Evolutionary conservation across 2,888 invertebrate genomes (phyloP).

Genomic region (Dione juno): DNA sequence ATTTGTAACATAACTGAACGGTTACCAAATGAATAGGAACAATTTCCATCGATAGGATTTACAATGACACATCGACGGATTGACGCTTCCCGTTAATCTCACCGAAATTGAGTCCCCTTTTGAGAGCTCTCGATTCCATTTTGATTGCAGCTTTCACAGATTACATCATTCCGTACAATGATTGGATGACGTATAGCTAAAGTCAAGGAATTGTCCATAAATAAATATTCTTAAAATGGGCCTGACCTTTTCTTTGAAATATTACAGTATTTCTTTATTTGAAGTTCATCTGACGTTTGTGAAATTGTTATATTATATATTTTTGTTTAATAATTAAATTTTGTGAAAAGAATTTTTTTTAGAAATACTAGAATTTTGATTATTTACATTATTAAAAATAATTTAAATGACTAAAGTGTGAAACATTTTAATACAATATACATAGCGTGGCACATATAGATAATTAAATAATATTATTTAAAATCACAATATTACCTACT

Average conservation of each 20-base stretch:
- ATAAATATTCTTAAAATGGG: constrained; percentile 5
- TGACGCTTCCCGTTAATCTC: constrained; percentile 64
- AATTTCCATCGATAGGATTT: constrained; percentile 63
- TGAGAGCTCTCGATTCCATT: constrained; percentile 52
- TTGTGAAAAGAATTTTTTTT: too few species aligned
- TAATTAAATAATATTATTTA: too few species aligned
- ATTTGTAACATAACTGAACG: constrained; percentile 19
- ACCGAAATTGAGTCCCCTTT: constrained; percentile 59
- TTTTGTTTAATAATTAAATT: too few species aligned
- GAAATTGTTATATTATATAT: too few species aligned
- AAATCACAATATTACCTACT: too few species aligned
- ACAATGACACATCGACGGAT: constrained; percentile 57
- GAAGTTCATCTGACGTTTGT: too few species aligned
- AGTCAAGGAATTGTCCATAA: constrained; percentile 4
- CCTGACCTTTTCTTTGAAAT: background rate
- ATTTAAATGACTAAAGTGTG: too few species aligned
- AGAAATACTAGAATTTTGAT: too few species aligned
- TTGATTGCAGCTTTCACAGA: constrained; percentile 52
- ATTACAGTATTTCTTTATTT: background rate
- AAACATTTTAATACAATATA: too few species aligned
- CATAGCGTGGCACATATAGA: too few species aligned
- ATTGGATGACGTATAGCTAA: constrained; percentile 32
- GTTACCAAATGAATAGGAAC: constrained; percentile 55
- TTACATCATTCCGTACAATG: constrained; percentile 47
- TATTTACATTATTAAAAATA: too few species aligned